Conservation (phyloP, 2,113 vertebrate genomes). For the Grus americana region DNA sequence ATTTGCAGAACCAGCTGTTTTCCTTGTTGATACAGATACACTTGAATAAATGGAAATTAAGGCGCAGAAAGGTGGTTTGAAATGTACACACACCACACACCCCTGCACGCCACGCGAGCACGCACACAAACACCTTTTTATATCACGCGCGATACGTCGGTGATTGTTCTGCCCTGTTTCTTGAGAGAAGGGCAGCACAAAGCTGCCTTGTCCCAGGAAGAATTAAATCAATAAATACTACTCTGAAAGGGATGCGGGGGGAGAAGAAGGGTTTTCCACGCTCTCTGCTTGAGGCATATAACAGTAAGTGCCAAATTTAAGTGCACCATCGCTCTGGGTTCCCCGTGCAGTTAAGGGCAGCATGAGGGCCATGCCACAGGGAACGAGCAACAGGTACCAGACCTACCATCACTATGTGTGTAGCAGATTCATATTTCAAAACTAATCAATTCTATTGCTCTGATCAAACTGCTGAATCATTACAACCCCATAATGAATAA, state of each 20-base stretch:
- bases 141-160: neutral
- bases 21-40: constrained; percentile 19
- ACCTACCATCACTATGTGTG: neutral
- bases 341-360: neutral
- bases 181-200: neutral
- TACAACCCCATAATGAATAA: neutral
- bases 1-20: neutral
- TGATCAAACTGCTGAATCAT: neutral
- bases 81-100: neutral
- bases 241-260: neutral
- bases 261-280: neutral
- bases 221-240: neutral
- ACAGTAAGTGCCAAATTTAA: neutral
- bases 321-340: neutral
- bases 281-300: neutral
- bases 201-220: neutral
- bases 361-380: neutral
- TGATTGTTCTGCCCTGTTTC: neutral
- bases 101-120: neutral
- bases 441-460: neutral
- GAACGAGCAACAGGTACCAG: neutral
- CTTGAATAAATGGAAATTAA: neutral
- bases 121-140: neutral
- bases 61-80: neutral
- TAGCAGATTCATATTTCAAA: neutral